phyloP scores from a whole-genome alignment of 2,113 vertebrate species.

The Neopipo cinnamomea region DNA sequence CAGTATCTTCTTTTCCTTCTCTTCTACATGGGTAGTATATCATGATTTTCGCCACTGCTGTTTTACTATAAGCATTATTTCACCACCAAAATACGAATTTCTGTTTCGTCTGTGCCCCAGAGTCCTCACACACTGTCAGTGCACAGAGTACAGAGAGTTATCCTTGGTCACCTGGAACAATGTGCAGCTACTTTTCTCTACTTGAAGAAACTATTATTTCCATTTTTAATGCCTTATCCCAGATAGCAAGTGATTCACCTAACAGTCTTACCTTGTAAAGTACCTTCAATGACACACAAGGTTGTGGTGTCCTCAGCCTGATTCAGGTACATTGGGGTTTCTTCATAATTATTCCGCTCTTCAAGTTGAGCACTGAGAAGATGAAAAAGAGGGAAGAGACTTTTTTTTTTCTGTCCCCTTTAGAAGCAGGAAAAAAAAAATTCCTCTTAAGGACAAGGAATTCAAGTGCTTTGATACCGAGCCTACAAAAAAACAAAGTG shows the following conservation, averaged over 20 bases:
- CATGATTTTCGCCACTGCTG: neutral
- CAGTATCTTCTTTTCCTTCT: neutral
- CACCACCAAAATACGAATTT: neutral
- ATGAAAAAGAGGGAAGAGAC: neutral
- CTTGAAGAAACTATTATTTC: neutral
- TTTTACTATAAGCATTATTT: neutral
- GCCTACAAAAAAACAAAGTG: neutral
- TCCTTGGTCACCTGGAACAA: neutral
- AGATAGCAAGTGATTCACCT: neutral
- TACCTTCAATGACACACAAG: constrained; percentile 54
- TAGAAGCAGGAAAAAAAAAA: neutral
- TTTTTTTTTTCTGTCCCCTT: neutral
- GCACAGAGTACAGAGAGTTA: neutral
- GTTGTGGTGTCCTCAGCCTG: constrained; percentile 43
- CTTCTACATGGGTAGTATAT: neutral
- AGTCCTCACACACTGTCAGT: neutral
- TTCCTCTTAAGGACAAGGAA: neutral
- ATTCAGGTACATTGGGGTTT: constrained; percentile 54
- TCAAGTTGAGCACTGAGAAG: constrained; percentile 64
- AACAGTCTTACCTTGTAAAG: constrained; percentile 32
- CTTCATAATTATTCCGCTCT: constrained; percentile 66
- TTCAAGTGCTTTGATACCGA: neutral
- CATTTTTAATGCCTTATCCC: neutral
- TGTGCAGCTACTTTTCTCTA: neutral
- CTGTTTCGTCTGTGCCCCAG: neutral